Base-by-base conservation (phyloP, 2,888 invertebrate genomes). In the Chymomyza caudatula region DNA sequence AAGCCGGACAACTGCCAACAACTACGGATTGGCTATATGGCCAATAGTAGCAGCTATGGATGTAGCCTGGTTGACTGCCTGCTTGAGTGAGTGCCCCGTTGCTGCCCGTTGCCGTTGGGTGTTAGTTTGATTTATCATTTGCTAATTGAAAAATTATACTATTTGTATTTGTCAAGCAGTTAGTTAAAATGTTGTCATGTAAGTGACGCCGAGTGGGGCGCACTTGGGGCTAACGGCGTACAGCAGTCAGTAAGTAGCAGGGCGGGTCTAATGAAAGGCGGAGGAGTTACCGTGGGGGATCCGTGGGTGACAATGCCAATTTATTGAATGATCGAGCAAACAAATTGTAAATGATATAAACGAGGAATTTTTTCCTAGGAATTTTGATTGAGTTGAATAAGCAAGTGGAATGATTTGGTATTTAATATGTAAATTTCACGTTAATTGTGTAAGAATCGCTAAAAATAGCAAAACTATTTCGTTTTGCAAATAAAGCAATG, bases 131-230 rank as follows among this genome's bases (percentile, higher is more conserved):
- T 85, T 85, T 86, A 85, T 85, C 76, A 85, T 78, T 82, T 84
- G 86, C 74, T 86, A 85, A 85, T 83, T 84, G 85, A 80, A 83
- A 85, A 86, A 85, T 85, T 86, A 85, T 85, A 83, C 77, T 74
- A 76, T 71, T 75, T 67, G 65, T 71, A 77, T 71, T 79, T 82
- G 85, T 85, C 80, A 83, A 78, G 74, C 73, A 78, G 80, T 83
- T 83, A 84, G 76, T 76, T 84, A 71, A 82, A 77, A 71, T 76
- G 77, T 77, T 81, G 81, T 77, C 81, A 83, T 60, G 64, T 56
- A 55, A 57, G 65, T 51, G 68, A 20, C 19, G 47, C 15, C 47
- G 47, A 47, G 29, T 23, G 19, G 44, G 55, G 52, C 59, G 44
- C 42, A 49, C 17, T 19, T 44, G 23, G 20, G 56, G 52, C n/a